Conservation (phyloP, 2,888 invertebrate species). For the Idaea dimidiata region DNA sequence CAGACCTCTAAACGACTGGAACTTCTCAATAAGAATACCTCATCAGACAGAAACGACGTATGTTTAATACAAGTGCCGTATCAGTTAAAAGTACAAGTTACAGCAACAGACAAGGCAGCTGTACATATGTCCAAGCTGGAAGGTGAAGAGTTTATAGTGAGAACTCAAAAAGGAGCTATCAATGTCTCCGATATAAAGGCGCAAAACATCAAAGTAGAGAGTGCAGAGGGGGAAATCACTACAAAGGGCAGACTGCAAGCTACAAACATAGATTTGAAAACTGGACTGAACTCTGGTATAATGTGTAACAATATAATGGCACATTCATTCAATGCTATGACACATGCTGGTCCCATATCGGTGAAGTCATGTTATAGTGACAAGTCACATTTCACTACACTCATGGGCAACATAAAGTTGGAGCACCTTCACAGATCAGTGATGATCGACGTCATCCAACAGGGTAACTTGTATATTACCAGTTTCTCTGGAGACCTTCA, state of each 20-base stretch:
- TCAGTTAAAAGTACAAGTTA: constrained; percentile 68
- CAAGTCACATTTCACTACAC: constrained; percentile 70
- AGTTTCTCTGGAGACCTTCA: constrained; percentile 70
- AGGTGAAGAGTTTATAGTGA: constrained; percentile 68
- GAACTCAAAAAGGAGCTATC: constrained; percentile 67
- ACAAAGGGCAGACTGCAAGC: constrained; percentile 67
- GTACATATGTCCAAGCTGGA: constrained; percentile 66
- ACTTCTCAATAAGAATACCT: constrained; percentile 65
- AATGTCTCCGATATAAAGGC: constrained; percentile 64
- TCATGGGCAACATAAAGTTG: constrained; percentile 68
- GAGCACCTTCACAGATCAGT: constrained; percentile 66
- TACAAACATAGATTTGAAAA: constrained; percentile 63
- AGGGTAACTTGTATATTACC: constrained; percentile 68
- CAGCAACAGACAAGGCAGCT: constrained; percentile 66
- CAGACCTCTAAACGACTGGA: constrained; percentile 72
- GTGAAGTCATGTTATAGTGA: constrained; percentile 75
- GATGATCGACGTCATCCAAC: constrained; percentile 70
- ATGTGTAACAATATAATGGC: constrained; percentile 72
- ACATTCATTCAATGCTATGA: constrained; percentile 54
- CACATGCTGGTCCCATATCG: constrained; percentile 66
- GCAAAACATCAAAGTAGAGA: constrained; percentile 65
- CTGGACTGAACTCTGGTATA: constrained; percentile 61
- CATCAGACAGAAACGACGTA: constrained; percentile 66
- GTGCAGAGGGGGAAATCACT: constrained; percentile 56
- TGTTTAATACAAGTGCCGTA: constrained; percentile 75